These are phyloP conservation scores for Neotoxoptera formosana DNA, from an alignment of 1,140 invertebrate species.

Conservation along the genomic window DNA sequence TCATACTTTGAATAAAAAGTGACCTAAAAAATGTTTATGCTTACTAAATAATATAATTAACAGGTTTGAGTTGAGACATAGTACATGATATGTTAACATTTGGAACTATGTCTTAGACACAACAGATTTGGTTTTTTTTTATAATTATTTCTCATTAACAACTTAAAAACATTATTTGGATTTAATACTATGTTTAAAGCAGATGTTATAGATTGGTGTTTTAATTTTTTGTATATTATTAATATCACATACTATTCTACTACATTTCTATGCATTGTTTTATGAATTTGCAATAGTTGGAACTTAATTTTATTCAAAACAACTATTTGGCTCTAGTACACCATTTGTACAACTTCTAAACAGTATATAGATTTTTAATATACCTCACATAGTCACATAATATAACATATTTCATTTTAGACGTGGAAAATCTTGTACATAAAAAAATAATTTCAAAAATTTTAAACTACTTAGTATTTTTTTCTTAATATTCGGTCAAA, in stretches of 20 bases:
- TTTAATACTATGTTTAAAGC: background rate
- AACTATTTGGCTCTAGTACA: background rate
- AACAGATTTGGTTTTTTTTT: background rate
- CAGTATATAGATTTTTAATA: background rate
- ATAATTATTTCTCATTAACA: background rate
- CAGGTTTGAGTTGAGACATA: background rate
- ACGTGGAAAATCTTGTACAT: background rate
- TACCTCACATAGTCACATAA: no score
- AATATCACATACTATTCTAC: background rate
- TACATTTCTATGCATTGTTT: background rate
- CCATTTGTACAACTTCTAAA: background rate
- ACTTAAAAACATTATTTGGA: background rate
- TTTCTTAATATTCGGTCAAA: background rate
- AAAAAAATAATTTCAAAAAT: background rate
- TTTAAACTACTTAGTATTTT: background rate
- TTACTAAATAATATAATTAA: background rate
- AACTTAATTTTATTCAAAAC: background rate
- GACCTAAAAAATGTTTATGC: background rate
- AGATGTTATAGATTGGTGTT: no score
- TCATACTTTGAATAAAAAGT: conserved; percentile 1
- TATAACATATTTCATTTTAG: no score
- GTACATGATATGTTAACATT: background rate
- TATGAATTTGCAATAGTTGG: background rate
- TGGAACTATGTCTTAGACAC: background rate
- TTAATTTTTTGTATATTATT: no score